Base-by-base conservation (phyloP, 2,888 invertebrate species). In the Leptinotarsa peninsularis region DNA sequence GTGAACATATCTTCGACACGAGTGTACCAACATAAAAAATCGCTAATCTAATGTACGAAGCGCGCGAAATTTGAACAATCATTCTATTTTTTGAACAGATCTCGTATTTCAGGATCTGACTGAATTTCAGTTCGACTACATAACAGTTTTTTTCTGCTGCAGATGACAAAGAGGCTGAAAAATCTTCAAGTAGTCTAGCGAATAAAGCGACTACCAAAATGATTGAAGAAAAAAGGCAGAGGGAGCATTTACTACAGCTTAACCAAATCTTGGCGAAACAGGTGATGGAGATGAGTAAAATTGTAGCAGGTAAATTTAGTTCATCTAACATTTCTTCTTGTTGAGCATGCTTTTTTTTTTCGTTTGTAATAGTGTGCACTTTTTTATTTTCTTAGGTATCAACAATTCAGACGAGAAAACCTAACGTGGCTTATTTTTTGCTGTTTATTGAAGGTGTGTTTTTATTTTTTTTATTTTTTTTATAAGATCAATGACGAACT, bases 231-330 rank as follows among this genome's bases (percentile, higher is more conserved):
- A 96, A 96, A 89, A 91, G 94, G 82, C 96, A 96, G 86, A 91
- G 97, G 72, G 96, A 97, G 84, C 96, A 96, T 88, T 91, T 98
- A 83, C 91, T 98, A 78, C 96, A 96, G 87, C 91, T 98, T 84
- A 96, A 96, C 90, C 97, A 97, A 89, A 94, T 96, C 83, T 91
- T 98, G 83, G 98, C 97, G 77, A 94, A 95, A 88, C 95, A 96
- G 91, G 97, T 97, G 83, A 97, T 96, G 91, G 95, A 96, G 89
- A 96, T 96, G 92, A 97, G 96, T 90, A 96, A 96, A 91, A 95
- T 96, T 87, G 96, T 97, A 84, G 97, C 98, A 89, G 97, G 97
- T 97, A 92, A 91, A 92, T 66, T 75, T 74, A 56, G 78, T 18
- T 49, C 21, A 33, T 27, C 27, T 5, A 27, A 5, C 33, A 33